Evolutionary conservation across 92 coral and sea anemone genomes (phyloP).

Genomic region (Zoanthus gigantus): DNA sequence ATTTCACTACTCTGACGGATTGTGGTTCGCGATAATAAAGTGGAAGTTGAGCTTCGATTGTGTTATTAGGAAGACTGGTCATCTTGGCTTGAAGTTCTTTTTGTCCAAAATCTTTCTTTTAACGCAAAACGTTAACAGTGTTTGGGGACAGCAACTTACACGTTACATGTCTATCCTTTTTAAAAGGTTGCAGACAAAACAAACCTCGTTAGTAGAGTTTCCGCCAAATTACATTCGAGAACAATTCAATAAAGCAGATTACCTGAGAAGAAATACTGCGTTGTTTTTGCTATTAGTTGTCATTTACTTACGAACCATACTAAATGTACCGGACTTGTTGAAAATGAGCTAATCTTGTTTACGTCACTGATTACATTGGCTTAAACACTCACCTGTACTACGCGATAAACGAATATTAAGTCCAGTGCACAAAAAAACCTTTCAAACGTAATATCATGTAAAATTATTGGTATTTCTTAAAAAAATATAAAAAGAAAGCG

Average conservation of each 20-base stretch:
- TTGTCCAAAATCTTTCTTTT: no score
- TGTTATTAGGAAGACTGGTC: neutral
- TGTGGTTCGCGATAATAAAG: slow-evolving; percentile 33
- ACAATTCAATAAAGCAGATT: slow-evolving; percentile 20
- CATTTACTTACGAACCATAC: neutral
- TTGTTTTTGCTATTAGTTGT: neutral
- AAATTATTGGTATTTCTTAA: no score
- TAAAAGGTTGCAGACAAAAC: neutral
- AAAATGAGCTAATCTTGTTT: neutral
- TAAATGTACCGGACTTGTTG: neutral
- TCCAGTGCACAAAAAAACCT: no score
- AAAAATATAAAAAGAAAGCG: no score
- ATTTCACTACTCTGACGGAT: slow-evolving; percentile 24
- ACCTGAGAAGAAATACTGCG: neutral
- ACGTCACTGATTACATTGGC: neutral
- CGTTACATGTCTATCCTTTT: neutral
- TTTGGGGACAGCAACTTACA: neutral
- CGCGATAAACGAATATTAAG: no score
- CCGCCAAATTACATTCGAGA: neutral
- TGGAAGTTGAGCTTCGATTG: neutral
- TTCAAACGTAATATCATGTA: no score
- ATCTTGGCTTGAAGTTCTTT: neutral
- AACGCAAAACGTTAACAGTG: no score
- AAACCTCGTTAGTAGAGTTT: neutral
- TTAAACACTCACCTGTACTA: no score